A percentile compares a stretch with the other conserved stretches of the same genome.
phyloP scores from a whole-genome alignment of 2,797 vertebrate species.

The Anas georgica region DNA sequence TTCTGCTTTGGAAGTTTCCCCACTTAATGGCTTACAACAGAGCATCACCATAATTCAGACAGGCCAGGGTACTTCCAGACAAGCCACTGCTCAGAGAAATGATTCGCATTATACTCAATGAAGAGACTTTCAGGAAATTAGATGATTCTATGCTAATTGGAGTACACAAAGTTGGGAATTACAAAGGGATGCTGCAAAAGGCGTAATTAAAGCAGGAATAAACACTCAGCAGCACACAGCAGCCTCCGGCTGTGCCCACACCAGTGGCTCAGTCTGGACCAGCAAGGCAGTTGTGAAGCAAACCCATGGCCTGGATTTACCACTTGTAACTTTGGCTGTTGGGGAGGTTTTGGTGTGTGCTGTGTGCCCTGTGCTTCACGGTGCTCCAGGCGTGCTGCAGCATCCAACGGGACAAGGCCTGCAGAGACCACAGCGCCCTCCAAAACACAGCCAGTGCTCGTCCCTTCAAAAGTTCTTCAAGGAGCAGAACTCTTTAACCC shows the following conservation, averaged over 20 bases:
- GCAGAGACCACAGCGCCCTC: background rate
- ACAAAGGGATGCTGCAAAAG: constrained; percentile 5
- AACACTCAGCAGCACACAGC: background rate
- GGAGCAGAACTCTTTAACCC: fast-evolving
- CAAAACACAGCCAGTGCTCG: background rate
- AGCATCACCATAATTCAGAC: background rate
- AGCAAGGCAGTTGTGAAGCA: background rate
- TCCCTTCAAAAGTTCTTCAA: background rate
- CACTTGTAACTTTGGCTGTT: background rate
- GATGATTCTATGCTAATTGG: background rate
- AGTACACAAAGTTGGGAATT: background rate
- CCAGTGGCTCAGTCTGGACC: background rate
- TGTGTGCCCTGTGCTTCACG: background rate
- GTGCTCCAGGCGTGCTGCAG: background rate
- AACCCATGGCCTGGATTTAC: background rate
- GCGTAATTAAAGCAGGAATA: constrained; percentile 13
- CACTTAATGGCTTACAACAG: background rate
- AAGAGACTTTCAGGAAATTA: background rate
- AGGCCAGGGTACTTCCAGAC: background rate
- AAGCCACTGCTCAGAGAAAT: background rate
- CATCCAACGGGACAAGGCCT: background rate
- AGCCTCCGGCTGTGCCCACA: fast-evolving
- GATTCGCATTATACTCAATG: background rate
- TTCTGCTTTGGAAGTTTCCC: background rate
- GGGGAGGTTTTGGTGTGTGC: fast-evolving